phyloP scores from a whole-genome alignment of 1,140 invertebrate genomes.

The Bombus huntii region DNA sequence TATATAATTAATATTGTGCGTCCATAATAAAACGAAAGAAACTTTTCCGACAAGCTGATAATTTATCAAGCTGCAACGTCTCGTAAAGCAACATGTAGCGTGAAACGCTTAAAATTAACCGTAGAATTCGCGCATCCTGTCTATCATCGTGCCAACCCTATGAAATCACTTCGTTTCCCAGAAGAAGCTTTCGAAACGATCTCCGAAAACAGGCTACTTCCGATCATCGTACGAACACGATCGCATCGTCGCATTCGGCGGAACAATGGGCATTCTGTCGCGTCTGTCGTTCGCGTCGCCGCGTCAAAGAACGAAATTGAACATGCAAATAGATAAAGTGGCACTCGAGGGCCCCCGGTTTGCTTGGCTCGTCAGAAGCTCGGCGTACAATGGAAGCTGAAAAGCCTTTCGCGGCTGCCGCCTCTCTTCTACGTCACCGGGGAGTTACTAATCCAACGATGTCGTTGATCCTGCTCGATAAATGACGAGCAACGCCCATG shows the following conservation, averaged over 20 bases:
- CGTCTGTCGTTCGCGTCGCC: neutral
- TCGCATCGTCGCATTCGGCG: neutral
- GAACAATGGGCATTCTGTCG: neutral
- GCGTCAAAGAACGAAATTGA: constrained; percentile 24
- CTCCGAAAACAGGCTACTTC: neutral
- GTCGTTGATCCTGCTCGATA: constrained; percentile 41
- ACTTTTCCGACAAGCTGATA: too few species aligned
- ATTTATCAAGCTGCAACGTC: too few species aligned
- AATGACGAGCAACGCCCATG: constrained; percentile 44
- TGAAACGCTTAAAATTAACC: neutral
- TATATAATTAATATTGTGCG: too few species aligned
- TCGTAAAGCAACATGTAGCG: too few species aligned
- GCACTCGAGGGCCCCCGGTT: neutral
- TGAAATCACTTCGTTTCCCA: neutral
- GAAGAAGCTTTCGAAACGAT: neutral
- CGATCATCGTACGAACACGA: neutral
- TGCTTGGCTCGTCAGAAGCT: neutral
- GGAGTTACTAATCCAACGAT: constrained; percentile 41
- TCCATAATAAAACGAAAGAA: too few species aligned
- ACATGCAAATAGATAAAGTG: constrained; percentile 40
- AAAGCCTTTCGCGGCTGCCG: constrained; percentile 1
- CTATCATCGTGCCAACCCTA: neutral
- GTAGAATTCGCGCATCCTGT: neutral
- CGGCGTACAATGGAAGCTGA: constrained; percentile 7
- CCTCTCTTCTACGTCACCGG: constrained; percentile 8